phyloP scores from a whole-genome alignment of 2,797 vertebrate species.

The Iguana delicatissima region DNA sequence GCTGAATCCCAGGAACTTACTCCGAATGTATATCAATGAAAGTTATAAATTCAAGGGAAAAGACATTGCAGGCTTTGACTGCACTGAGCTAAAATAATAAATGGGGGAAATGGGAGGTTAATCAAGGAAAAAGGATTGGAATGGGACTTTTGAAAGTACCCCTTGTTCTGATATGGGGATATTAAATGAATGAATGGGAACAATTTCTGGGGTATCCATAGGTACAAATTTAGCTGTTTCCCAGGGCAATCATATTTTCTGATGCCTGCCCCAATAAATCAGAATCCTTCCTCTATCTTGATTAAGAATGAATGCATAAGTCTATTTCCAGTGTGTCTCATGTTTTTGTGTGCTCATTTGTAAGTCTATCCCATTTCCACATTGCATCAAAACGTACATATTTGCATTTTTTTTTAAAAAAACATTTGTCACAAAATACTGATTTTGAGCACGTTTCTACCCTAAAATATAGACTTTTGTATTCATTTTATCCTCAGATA shows the following conservation, averaged over 20 bases:
- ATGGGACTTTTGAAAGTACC: background rate
- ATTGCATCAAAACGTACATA: no score
- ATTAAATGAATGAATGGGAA: background rate
- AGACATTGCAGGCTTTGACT: background rate
- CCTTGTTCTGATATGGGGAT: background rate
- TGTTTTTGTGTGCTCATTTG: background rate
- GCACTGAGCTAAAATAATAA: constrained; percentile 6
- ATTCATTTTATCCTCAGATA: background rate
- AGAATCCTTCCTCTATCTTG: background rate
- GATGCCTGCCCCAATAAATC: background rate
- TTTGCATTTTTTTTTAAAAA: no score
- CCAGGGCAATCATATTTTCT: background rate
- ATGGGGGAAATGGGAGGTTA: background rate
- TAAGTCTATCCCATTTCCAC: background rate
- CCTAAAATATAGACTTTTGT: background rate
- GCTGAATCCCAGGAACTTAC: background rate
- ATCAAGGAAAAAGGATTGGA: background rate
- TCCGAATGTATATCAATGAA: background rate
- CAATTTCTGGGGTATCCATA: background rate
- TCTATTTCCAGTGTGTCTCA: no score
- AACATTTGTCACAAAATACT: background rate
- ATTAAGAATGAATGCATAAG: background rate
- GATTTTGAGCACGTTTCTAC: no score
- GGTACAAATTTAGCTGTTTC: background rate
- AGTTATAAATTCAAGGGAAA: constrained; percentile 14